Evolutionary conservation across 2,113 vertebrate species (phyloP).

Genomic region (Pseudorhombus dupliciocellatus): DNA sequence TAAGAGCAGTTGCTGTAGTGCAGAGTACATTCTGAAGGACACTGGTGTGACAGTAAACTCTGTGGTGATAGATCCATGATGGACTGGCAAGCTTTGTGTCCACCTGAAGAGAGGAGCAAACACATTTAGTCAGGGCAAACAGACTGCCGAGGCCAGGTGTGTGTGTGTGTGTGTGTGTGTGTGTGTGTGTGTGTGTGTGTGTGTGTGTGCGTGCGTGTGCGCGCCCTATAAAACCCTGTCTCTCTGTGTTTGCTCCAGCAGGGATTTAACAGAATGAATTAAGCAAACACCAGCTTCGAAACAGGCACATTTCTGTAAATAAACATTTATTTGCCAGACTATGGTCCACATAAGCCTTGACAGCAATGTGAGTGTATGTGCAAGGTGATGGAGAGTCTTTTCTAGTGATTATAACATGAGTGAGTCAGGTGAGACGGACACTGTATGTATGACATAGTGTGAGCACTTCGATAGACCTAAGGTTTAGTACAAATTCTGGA

Average conservation of each 20-base stretch:
- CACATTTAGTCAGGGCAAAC: conserved; percentile 59
- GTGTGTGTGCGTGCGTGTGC: conserved; percentile 16
- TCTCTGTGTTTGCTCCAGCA: conserved; percentile 14
- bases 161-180: conserved; percentile 26
- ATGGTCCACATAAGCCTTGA: conserved; percentile 17
- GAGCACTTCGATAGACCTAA: not conserved
- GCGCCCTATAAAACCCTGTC: not conserved
- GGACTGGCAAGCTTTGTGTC: conserved; percentile 43
- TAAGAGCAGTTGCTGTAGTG: not conserved
- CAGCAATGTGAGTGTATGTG: not conserved
- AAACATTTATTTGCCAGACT: conserved; percentile 29
- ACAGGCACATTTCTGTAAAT: conserved; percentile 44
- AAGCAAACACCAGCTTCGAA: conserved; percentile 52
- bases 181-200: conserved; percentile 21
- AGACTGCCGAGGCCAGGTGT: conserved; percentile 30
- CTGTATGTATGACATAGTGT: not conserved
- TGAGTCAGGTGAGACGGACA: not conserved
- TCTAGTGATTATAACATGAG: not conserved
- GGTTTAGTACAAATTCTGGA: not conserved
- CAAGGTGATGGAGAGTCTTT: not conserved
- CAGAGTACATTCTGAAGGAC: conserved; percentile 36
- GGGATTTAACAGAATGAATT: conserved; percentile 55
- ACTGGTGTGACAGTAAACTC: conserved; percentile 15
- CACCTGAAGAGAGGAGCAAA: conserved; percentile 58
- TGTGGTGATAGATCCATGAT: conserved; percentile 23